Percentiles rank a stretch among this genome's conserved stretches.
Evolutionary conservation across 2,888 invertebrate species (phyloP).

Genomic region (Itoplectis maculator): DNA sequence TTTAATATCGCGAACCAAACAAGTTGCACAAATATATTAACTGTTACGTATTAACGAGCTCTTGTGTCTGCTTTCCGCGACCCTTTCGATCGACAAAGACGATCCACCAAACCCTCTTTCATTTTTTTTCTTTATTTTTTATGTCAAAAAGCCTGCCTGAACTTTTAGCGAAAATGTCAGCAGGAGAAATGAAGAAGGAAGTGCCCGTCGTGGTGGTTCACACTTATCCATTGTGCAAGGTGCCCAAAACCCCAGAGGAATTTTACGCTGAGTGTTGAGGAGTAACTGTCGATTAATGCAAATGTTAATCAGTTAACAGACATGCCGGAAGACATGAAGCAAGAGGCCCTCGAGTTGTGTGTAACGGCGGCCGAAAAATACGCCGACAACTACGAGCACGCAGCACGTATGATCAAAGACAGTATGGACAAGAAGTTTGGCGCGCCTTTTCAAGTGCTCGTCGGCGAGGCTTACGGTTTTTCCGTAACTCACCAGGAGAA

Average conservation of each 20-base stretch:
- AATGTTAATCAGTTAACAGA: slow-evolving; percentile 85
- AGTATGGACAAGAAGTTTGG: slow-evolving; percentile 98
- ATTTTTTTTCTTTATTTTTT: slow-evolving; percentile 5
- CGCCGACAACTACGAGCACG: slow-evolving; percentile 91
- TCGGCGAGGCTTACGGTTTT: slow-evolving; percentile 98
- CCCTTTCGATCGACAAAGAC: not conserved
- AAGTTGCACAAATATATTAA: slow-evolving; percentile 63
- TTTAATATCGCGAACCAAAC: slow-evolving; percentile 56
- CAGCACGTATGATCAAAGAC: slow-evolving; percentile 97
- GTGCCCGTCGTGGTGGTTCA: slow-evolving; percentile 86
- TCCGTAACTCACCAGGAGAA: slow-evolving; percentile 96
- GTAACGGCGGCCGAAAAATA: slow-evolving; percentile 98
- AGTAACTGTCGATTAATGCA: not conserved
- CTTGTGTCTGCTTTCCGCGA: slow-evolving; percentile 4
- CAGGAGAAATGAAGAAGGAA: slow-evolving; percentile 87
- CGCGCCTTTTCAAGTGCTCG: slow-evolving; percentile 92
- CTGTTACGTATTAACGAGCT: slow-evolving; percentile 40
- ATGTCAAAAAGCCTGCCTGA: not conserved
- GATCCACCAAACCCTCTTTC: not conserved
- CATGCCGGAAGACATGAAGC: slow-evolving; percentile 94
- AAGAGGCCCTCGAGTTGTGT: slow-evolving; percentile 95
- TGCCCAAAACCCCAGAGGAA: slow-evolving; percentile 79
- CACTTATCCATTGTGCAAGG: slow-evolving; percentile 93
- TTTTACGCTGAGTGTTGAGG: not conserved
- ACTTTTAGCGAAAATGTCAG: slow-evolving; percentile 73